phyloP scores from a whole-genome alignment of 2,113 vertebrate species.

The Herpetotheres cachinnans region DNA sequence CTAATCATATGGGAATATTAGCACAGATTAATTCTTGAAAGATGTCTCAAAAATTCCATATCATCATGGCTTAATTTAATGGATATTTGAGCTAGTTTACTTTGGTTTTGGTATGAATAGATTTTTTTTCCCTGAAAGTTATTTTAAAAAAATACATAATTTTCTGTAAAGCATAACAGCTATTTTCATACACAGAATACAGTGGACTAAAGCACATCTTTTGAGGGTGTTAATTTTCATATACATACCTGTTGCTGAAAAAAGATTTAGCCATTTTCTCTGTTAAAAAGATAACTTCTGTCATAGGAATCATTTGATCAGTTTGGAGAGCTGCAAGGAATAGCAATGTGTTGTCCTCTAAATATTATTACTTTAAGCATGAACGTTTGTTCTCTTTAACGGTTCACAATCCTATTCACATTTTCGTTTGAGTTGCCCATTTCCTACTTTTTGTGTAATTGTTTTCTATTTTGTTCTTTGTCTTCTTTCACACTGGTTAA shows the following conservation, averaged over 20 bases:
- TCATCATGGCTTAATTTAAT: not conserved
- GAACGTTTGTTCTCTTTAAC: not conserved
- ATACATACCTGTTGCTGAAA: not conserved
- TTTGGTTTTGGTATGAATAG: not conserved
- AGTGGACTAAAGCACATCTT: not conserved
- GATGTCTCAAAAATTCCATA: not conserved
- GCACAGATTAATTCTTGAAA: not conserved
- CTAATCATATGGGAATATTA: not conserved
- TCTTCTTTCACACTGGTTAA: not conserved
- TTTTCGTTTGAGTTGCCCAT: not conserved
- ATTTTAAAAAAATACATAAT: not conserved
- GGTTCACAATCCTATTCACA: not conserved
- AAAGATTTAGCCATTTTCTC: not conserved
- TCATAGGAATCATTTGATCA: not conserved
- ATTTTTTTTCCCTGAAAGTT: not conserved
- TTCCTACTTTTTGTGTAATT: not conserved
- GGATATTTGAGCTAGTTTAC: not conserved
- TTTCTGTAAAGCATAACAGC: not conserved
- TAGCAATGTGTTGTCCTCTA: not conserved
- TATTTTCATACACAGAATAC: not conserved
- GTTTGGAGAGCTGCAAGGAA: not conserved
- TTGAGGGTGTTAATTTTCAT: not conserved
- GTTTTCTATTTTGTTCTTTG: not conserved
- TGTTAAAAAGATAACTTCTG: not conserved
- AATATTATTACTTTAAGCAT: not conserved